Conservation (phyloP, 2,888 invertebrate genomes). For the Eupeodes latifasciatus region DNA sequence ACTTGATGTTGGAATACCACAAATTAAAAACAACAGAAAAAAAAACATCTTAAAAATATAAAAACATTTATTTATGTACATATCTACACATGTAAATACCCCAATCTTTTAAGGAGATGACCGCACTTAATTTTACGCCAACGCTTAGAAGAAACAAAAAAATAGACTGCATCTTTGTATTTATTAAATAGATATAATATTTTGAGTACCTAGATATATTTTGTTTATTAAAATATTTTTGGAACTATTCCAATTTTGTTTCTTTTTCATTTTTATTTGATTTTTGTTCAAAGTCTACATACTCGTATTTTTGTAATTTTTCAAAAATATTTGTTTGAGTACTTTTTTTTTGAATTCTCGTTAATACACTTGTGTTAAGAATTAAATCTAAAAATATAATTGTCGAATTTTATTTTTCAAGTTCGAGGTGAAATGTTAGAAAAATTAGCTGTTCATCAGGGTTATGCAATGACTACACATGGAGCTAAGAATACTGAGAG, state of each 20-base stretch:
- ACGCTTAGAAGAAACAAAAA: neutral
- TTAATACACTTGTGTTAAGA: neutral
- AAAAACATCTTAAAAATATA: slow-evolving; percentile 1
- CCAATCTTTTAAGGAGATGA: slow-evolving; percentile 12
- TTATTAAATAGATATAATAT: too few relatives aligned
- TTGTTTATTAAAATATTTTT: slow-evolving; percentile 20
- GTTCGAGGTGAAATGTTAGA: slow-evolving; percentile 20
- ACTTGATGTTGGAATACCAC: neutral
- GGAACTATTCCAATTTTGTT: slow-evolving; percentile 21
- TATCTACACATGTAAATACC: neutral
- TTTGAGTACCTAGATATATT: neutral
- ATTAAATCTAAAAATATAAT: slow-evolving; percentile 25
- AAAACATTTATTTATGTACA: neutral
- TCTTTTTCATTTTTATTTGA: slow-evolving; percentile 1
- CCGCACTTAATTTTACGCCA: slow-evolving; percentile 32
- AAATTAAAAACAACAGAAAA: slow-evolving; percentile 14
- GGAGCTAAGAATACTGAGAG: neutral
- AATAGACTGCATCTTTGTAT: slow-evolving; percentile 4
- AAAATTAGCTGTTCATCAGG: slow-evolving; percentile 4
- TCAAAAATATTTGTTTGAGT: neutral
- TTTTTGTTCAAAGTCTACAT: slow-evolving; percentile 25
- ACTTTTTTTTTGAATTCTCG: neutral
- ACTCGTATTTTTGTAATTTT: slow-evolving; percentile 29
- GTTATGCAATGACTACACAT: neutral
- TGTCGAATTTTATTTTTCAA: slow-evolving; percentile 4